Conservation (phyloP, 2,888 invertebrate genomes). For the Ormyrus thymus region DNA sequence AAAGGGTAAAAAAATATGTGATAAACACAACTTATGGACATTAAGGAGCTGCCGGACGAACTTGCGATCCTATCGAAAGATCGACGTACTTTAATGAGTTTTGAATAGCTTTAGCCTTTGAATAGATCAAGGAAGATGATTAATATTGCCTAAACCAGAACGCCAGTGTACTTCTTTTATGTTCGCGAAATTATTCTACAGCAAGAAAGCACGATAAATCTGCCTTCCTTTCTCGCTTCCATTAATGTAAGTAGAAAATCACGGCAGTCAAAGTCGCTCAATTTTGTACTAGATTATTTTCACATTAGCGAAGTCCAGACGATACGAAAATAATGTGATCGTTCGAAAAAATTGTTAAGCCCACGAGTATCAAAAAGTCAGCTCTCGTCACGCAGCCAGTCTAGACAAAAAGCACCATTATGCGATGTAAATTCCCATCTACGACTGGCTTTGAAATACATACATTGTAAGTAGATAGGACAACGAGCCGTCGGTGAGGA, state of each 20-base stretch:
- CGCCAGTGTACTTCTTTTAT: slow-evolving; percentile 27
- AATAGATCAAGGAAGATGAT: slow-evolving; percentile 23
- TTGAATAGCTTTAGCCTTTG: slow-evolving; percentile 26
- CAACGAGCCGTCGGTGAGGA: background rate
- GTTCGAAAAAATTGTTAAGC: too few relatives aligned
- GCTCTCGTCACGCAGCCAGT: too few relatives aligned
- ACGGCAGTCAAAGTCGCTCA: background rate
- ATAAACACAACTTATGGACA: slow-evolving; percentile 41
- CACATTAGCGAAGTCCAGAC: too few relatives aligned
- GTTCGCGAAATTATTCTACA: slow-evolving; percentile 10
- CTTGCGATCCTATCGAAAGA: slow-evolving; percentile 28
- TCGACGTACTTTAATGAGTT: slow-evolving; percentile 37
- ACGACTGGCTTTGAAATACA: background rate
- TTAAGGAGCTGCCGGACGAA: slow-evolving; percentile 16
- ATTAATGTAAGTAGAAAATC: background rate
- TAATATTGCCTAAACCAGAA: slow-evolving; percentile 8
- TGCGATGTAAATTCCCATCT: slow-evolving; percentile 32
- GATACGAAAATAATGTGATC: too few relatives aligned
- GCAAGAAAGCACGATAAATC: slow-evolving; percentile 26
- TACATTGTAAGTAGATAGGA: slow-evolving; percentile 17
- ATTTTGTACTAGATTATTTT: too few relatives aligned
- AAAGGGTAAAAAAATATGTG: slow-evolving; percentile 22
- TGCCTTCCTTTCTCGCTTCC: background rate
- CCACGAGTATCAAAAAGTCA: too few relatives aligned
- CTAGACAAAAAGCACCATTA: slow-evolving; percentile 2